Evolutionary conservation across 2,797 vertebrate species (phyloP), one percentile per base, ranked within the genome.

Genomic region (Acrossocheilus wenchowensis): DNA sequence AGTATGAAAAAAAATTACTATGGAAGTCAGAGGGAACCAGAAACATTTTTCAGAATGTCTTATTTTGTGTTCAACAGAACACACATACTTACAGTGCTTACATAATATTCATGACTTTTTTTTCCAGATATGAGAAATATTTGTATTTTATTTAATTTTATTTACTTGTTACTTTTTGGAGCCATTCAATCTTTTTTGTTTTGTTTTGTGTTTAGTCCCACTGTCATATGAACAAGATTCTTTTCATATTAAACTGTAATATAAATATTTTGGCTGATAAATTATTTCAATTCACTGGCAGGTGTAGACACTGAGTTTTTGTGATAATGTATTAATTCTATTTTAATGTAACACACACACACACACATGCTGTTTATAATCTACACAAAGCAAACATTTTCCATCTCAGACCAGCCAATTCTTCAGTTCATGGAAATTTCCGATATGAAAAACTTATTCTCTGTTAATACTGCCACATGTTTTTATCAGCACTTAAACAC

Each of bases 351-450:
- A 78, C 41, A 83, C 26, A 92, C 92, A 45, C 41, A 41, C 39
- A 39, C 41, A 95, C 93, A 93, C 88, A 45, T 81, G 79, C 81
- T 95, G 93, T 94, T 95, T 95, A 84, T 90, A 88, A 87, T 93
- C 91, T 80, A 91, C 94, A 95, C 94, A 95, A 89, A 89, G 89
- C 91, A 91, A 92, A 89, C 88, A 84, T 90, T 94, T 95, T 93
- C 94, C 94, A 92, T 91, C 89, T 77, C 90, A 91, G 87, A 91
- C 91, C 86, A 87, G 88, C 88, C 84, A 77, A 87, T 88, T 87
- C 90, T 88, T 64, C 92, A 92, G 89, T 94, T 92, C 91, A 89
- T 84, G 90, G 94, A 94, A 94, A 94, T 91, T 91, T 91, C 90
- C 92, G 86, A 78, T 75, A 86, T 86, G 78, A 83, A 81, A 64